Conservation (phyloP, 2,888 invertebrate genomes). For the Masnerella sp. region DNA sequence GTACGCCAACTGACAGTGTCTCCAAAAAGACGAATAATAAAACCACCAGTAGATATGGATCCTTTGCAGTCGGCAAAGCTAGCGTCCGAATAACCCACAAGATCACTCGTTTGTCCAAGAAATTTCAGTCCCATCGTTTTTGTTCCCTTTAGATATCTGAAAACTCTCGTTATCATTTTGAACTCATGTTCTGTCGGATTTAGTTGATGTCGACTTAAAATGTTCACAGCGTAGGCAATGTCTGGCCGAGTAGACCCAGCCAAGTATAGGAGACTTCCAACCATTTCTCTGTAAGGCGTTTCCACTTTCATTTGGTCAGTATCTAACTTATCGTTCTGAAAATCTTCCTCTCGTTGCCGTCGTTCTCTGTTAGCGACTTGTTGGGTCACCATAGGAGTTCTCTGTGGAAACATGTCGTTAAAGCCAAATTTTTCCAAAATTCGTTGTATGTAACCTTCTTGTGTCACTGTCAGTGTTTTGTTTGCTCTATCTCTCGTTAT, state of each 20-base stretch:
- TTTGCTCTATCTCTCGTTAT: not conserved
- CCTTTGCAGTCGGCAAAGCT: not conserved
- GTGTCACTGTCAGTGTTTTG: slow-evolving; percentile 5
- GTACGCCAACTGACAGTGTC: not conserved
- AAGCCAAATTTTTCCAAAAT: slow-evolving; percentile 37
- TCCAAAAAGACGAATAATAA: not conserved
- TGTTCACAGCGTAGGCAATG: not conserved
- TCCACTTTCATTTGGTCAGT: slow-evolving; percentile 7
- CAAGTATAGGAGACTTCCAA: slow-evolving; percentile 36
- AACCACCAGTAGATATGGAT: not conserved
- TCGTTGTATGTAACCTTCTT: slow-evolving; percentile 27
- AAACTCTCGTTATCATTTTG: slow-evolving; percentile 10
- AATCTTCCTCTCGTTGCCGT: not conserved
- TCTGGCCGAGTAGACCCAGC: slow-evolving; percentile 29
- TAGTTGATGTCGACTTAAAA: slow-evolving; percentile 43
- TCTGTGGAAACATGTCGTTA: slow-evolving; percentile 15
- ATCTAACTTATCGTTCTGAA: not conserved
- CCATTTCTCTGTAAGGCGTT: slow-evolving; percentile 60
- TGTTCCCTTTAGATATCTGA: slow-evolving; percentile 6
- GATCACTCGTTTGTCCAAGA: not conserved
- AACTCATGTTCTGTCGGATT: slow-evolving; percentile 35
- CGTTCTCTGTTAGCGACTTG: not conserved
- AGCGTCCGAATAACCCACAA: not conserved
- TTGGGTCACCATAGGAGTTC: not conserved
- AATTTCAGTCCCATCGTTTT: slow-evolving; percentile 5